phyloP scores from a whole-genome alignment of 2,113 vertebrate species.

The Heptranchias perlo region DNA sequence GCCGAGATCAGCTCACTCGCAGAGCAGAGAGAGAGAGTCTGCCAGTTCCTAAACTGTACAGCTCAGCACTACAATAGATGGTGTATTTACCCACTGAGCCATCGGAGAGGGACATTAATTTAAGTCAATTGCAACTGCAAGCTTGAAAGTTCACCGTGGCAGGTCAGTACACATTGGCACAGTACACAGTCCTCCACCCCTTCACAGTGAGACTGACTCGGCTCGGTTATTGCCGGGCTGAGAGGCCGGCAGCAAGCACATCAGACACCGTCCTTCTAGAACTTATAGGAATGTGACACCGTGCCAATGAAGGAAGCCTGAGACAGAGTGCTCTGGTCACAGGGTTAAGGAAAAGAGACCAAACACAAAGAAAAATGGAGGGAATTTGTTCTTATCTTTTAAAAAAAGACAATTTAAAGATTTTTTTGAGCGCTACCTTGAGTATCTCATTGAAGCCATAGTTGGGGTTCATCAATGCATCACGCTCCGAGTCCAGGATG shows the following conservation, averaged over 20 bases:
- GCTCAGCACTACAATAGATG: too few relatives aligned
- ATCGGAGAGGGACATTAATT: not conserved
- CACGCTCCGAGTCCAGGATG: slow-evolving; percentile 75
- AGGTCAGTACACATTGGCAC: not conserved
- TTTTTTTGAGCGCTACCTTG: slow-evolving; percentile 60
- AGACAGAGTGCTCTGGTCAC: not conserved
- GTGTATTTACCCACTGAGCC: not conserved
- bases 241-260: not conserved
- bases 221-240: not conserved
- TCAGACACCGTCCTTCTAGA: not conserved
- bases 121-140: not conserved
- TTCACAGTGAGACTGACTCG: not conserved
- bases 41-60: too few relatives aligned
- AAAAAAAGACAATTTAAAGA: not conserved
- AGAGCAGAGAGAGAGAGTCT: too few relatives aligned
- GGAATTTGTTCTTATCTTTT: not conserved
- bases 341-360: not conserved
- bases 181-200: not conserved
- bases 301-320: not conserved
- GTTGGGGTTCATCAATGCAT: slow-evolving; percentile 75
- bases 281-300: not conserved
- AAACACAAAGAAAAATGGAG: not conserved
- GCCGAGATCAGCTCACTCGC: too few relatives aligned
- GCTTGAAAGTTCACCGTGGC: not conserved
- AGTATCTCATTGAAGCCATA: slow-evolving; percentile 87